A percentile compares a stretch with the other conserved stretches of the same genome.
phyloP scores from a whole-genome alignment of 2,113 vertebrate species.

The Cyrtonyx montezumae region DNA sequence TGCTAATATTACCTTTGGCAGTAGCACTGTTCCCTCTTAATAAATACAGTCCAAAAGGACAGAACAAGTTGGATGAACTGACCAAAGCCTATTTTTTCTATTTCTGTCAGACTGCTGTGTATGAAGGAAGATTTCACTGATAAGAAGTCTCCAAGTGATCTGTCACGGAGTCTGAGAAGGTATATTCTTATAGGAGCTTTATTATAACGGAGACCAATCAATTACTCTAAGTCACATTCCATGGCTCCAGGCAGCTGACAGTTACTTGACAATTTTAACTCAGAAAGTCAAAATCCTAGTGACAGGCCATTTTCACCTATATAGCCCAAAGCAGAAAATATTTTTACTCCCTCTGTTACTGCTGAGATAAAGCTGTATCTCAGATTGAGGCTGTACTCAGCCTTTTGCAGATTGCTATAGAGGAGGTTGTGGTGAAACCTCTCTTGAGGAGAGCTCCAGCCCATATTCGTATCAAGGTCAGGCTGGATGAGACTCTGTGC shows the following conservation, averaged over 20 bases:
- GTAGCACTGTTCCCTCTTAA: neutral
- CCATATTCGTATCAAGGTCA: too few species aligned
- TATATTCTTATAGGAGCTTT: neutral
- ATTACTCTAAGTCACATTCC: neutral
- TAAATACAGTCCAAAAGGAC: slow-evolving; percentile 33
- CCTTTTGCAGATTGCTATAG: neutral
- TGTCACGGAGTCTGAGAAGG: rapidly evolving
- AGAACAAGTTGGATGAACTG: neutral
- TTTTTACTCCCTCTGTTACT: neutral
- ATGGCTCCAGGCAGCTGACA: neutral
- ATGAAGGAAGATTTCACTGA: slow-evolving; percentile 16
- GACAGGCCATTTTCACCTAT: neutral
- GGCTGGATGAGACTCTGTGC: too few species aligned
- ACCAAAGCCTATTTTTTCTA: neutral
- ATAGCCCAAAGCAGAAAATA: neutral
- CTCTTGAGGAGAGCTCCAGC: neutral
- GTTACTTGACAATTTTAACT: neutral
- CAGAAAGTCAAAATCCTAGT: neutral
- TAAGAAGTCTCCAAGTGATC: neutral
- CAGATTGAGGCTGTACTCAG: neutral
- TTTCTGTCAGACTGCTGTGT: slow-evolving; percentile 1
- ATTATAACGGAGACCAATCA: neutral
- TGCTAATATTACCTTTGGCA: slow-evolving; percentile 57
- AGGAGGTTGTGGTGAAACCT: neutral
- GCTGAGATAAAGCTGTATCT: neutral